A percentile compares a stretch with the other conserved stretches of the same genome.
Conservation (phyloP, 2,113 vertebrate species). For the Macheiramphus alcinus region DNA sequence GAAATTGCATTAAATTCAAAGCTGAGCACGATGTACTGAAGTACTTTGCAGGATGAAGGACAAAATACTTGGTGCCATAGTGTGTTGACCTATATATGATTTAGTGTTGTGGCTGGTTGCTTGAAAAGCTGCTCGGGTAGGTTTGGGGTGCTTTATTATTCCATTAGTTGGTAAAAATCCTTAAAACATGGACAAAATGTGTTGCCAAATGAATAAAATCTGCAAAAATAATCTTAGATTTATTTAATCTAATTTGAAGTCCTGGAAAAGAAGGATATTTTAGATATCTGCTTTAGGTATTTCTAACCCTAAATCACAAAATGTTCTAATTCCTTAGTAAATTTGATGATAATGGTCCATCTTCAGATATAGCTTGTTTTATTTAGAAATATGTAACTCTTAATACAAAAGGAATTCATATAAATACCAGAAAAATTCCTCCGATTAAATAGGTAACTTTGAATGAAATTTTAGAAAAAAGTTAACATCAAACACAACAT, state of each 20-base stretch:
- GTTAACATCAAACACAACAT: not conserved
- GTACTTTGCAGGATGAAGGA: not conserved
- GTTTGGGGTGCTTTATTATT: not conserved
- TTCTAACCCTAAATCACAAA: not conserved
- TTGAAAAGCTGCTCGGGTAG: not conserved
- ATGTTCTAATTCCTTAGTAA: not conserved
- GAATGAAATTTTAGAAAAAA: not conserved
- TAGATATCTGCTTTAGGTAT: not conserved
- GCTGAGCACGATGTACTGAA: not conserved
- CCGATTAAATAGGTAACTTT: not conserved
- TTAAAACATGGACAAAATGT: not conserved
- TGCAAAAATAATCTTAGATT: not conserved
- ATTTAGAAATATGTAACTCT: not conserved
- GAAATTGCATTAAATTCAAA: not conserved
- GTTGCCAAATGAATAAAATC: not conserved
- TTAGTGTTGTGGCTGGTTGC: not conserved
- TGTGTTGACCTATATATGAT: not conserved
- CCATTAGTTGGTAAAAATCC: not conserved
- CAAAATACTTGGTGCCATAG: not conserved
- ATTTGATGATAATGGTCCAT: not conserved
- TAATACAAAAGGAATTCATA: not conserved
- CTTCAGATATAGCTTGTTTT: not conserved
- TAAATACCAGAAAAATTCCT: not conserved
- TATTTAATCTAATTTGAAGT: not conserved
- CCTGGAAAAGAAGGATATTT: not conserved